A percentile compares a stretch with the other conserved stretches of the same genome.
Evolutionary conservation across 1,140 invertebrate species (phyloP).

Genomic region (Diabrotica virgifera): DNA sequence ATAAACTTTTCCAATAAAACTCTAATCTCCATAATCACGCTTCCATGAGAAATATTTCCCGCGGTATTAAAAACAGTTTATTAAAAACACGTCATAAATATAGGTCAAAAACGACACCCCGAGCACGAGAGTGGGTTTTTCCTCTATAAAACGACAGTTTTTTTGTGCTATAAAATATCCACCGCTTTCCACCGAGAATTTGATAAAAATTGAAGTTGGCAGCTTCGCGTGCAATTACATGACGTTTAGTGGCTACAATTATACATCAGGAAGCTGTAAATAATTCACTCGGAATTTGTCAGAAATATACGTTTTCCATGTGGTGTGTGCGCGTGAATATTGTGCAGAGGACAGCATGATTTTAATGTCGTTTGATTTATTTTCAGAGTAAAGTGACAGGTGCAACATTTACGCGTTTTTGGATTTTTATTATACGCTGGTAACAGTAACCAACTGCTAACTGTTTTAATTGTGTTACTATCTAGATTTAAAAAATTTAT

Average conservation of each 20-base stretch:
- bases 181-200: conserved; percentile 15
- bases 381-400: too few species aligned
- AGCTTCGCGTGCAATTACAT: conserved; percentile 21
- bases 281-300: conserved; percentile 22
- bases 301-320: not conserved
- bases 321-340: not conserved
- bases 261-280: conserved; percentile 23
- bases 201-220: conserved; percentile 20
- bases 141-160: not conserved
- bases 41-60: not conserved
- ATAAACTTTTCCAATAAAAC: too few species aligned
- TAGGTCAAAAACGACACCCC: not conserved
- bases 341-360: too few species aligned
- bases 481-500: too few species aligned
- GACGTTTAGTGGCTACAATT: conserved; percentile 21
- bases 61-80: not conserved
- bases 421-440: too few species aligned
- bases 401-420: too few species aligned
- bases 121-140: not conserved
- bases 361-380: too few species aligned
- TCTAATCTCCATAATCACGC: too few species aligned
- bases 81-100: conserved; percentile 3
- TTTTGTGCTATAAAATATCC: not conserved
- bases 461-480: too few species aligned
- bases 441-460: too few species aligned